phyloP scores from a whole-genome alignment of 2,113 vertebrate genomes.

The Grus americana region DNA sequence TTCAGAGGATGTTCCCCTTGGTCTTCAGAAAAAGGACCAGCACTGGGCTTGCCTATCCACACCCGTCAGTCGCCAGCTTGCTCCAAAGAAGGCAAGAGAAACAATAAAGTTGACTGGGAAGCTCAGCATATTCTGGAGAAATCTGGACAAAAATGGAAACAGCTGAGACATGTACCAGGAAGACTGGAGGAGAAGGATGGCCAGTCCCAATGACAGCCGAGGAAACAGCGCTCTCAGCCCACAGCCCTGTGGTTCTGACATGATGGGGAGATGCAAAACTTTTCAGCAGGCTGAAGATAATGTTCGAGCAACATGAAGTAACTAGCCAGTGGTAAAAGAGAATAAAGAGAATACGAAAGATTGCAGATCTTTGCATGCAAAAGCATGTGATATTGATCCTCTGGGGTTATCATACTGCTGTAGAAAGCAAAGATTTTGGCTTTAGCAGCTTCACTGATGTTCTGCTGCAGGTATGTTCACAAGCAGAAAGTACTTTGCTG shows the following conservation, averaged over 20 bases:
- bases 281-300: neutral
- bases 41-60: neutral
- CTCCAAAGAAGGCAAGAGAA: neutral
- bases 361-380: neutral
- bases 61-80: rapidly evolving
- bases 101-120: neutral
- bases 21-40: neutral
- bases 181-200: neutral
- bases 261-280: neutral
- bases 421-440: neutral
- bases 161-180: neutral
- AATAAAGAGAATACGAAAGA: neutral
- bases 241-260: rapidly evolving
- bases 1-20: neutral
- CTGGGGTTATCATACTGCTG: rapidly evolving
- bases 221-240: rapidly evolving
- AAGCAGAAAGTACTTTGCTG: neutral
- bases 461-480: neutral
- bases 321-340: neutral
- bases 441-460: neutral
- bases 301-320: neutral
- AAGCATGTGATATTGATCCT: rapidly evolving
- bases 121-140: rapidly evolving
- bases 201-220: neutral
- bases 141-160: neutral